Base-by-base conservation (phyloP, 2,888 invertebrate species). In the Stomorhina lunata region DNA sequence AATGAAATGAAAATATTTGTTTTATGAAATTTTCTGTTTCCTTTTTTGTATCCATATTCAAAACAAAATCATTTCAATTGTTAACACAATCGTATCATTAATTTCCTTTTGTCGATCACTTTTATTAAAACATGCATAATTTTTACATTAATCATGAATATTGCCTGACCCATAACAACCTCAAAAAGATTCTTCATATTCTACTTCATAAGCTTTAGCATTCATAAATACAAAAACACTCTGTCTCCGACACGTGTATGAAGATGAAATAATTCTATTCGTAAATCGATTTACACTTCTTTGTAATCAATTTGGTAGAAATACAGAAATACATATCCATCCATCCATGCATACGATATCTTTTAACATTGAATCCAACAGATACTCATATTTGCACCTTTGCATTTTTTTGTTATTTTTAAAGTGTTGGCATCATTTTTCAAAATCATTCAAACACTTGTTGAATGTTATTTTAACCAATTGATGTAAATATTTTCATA, bases 361-460 rank as follows among this genome's bases (percentile, higher is more conserved):
- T 48, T 10, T n/a, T n/a, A n/a, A n/a, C n/a, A n/a, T n/a, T n/a
- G n/a, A 6, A 50, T 53, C 9, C 20, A 12, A 22, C 20, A 48
- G 40, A 48, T 45, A 29, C 15, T 9, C 25, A 37, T 0, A 43
- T 17, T 15, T 43, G n/a, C 17, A 10, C 22, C 22, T 15, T 43
- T 43, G 59, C 12, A 68, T 40, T 27, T 27, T 43, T 34, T 48
- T 66, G 65, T 25, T n/a, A n/a, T n/a, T n/a, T n/a, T n/a, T n/a
- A 15, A 59, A 59, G 61, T 63, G 63, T 65, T 71, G 63, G 87
- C 86, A 87, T 88, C 87, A 90, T 90, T 89, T 90, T 88, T 90
- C 90, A 90, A 88, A 88, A 88, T 89, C 89, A 89, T 89, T 89
- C 86, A 87, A 89, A 89, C 87, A 89, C 90, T 88, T 89, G 88